These are phyloP conservation scores for Azemiops feae DNA, from an alignment of 2,113 vertebrate genomes.

Conservation along the genomic window DNA sequence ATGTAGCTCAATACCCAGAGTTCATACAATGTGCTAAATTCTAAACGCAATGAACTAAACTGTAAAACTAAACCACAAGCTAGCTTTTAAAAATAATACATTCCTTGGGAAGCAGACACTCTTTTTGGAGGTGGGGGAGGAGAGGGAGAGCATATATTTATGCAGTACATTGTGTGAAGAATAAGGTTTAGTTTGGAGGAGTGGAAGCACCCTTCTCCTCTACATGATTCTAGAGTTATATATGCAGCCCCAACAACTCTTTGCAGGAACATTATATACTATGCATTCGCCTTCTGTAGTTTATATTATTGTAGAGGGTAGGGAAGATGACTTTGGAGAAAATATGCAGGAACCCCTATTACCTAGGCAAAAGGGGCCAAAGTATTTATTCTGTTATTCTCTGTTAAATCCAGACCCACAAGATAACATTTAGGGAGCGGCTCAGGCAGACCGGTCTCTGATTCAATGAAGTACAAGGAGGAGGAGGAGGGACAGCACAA, in stretches of 20 bases:
- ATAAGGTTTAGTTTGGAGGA: background rate
- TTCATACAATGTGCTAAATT: background rate
- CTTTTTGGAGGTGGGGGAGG: background rate
- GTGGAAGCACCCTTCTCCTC: background rate
- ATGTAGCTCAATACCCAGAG: background rate
- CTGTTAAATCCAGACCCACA: background rate
- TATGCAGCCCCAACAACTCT: background rate
- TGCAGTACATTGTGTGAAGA: background rate
- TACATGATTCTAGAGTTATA: background rate
- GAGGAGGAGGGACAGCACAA: background rate
- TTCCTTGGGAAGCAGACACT: background rate
- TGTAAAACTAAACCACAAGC: background rate
- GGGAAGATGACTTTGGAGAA: background rate
- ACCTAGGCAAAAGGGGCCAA: background rate
- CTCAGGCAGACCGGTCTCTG: background rate
- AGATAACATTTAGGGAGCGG: background rate
- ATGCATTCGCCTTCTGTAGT: background rate
- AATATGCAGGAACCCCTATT: background rate
- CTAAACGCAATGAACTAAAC: background rate
- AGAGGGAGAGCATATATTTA: background rate
- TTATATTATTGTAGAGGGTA: background rate
- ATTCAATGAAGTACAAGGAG: background rate
- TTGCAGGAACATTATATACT: background rate
- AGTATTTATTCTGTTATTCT: background rate
- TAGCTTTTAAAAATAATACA: background rate